Base-by-base conservation (phyloP, 1,140 invertebrate species). In the Drosophila ercepeae region DNA sequence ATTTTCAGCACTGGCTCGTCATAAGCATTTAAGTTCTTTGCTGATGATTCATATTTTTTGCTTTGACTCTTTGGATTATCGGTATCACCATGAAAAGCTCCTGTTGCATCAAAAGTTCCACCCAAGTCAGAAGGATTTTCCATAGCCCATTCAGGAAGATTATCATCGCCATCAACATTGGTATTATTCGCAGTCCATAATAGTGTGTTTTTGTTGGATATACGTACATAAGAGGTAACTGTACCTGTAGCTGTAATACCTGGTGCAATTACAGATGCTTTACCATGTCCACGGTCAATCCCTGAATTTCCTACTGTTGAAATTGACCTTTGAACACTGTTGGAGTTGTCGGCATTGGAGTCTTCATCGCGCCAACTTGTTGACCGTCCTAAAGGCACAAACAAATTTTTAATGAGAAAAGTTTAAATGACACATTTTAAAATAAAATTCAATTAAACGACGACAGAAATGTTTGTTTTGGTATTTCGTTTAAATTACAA, bases 31-130 rank as follows among this genome's bases (percentile, higher is more conserved):
- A 18, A 13, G 6, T n/a, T 11, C 14, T 59, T 59, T 13, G 2
- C 6, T 2, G 7, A 23, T 39, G 36, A 6, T 16, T 16, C 8
- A 42, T 7, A 29, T 9, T 14, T 13, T 18, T n/a, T 2, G 16
- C 7, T 27, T 42, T 59, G 42, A 2, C 7, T 23, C 8, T 11
- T 44, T 21, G 45, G 18, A 0, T 44, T 1, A 27, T 75, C 64
- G 5, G 23, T 50, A n/a, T 81, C 72, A 27, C 94, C 95, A 74
- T 95, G 95, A 91, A 97, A 98, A 8, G 96, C 96, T 3, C 97
- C 97, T 48, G 94, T 94, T 1, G 96, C 93, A 92, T 98, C 97
- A 92, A 98, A 98, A 55, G 95, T 96, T 11, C 97, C 97, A 25
- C 96, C 95, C 59, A 94, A 94, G 91, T 97, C 96, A 21, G 93